Evolutionary conservation across 53 echinoderm and acorn worm species (phyloP).

Genomic region (Apostichopus leukothele): DNA sequence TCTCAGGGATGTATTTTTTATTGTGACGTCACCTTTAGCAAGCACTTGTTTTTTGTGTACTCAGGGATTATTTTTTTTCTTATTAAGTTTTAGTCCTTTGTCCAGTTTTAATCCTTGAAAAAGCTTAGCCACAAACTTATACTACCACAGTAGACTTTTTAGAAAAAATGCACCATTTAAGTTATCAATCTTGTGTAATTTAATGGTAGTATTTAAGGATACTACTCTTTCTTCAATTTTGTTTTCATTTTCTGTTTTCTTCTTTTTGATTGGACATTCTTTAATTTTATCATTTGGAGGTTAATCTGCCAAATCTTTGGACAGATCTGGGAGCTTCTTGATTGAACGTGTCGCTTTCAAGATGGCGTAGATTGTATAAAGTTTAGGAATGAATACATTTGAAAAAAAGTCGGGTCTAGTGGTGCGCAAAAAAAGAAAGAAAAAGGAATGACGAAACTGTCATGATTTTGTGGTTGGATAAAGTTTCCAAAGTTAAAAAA

Average conservation of each 20-base stretch:
- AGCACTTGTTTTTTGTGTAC: constrained; percentile 35
- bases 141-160: neutral
- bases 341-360: no score
- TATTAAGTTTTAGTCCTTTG: neutral
- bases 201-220: neutral
- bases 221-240: neutral
- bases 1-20: constrained; percentile 25
- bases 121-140: constrained; percentile 3
- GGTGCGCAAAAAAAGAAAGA: no score
- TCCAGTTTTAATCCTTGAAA: constrained; percentile 38
- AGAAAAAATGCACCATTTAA: constrained; percentile 16
- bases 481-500: no score
- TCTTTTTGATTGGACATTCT: neutral
- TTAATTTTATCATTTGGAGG: neutral
- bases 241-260: neutral
- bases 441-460: no score
- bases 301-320: no score
- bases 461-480: no score
- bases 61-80: constrained; percentile 32
- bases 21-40: constrained; percentile 39
- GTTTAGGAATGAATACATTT: no score
- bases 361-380: no score
- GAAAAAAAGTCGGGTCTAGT: no score
- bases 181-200: constrained; percentile 18
- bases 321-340: no score